Evolutionary conservation across 2,888 invertebrate genomes (phyloP).

Genomic region (Villa cingulata): DNA sequence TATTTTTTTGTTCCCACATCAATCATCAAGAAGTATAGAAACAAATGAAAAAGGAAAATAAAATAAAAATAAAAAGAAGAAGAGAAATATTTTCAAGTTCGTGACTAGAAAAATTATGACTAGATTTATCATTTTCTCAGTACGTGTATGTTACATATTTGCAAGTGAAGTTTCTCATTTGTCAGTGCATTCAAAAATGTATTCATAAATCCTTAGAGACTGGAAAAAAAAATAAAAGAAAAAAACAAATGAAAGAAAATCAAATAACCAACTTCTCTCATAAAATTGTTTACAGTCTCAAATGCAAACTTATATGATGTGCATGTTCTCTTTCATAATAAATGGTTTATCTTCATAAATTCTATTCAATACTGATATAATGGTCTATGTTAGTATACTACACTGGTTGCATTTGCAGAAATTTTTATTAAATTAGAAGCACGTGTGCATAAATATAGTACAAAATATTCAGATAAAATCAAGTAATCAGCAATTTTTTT

Average conservation of each 20-base stretch:
- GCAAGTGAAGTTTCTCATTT: not conserved
- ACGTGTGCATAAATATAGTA: conserved; percentile 3
- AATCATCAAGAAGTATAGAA: not conserved
- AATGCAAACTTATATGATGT: not conserved
- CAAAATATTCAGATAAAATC: conserved; percentile 4
- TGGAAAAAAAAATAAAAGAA: not conserved
- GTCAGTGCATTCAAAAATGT: not conserved
- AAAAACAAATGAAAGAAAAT: not conserved
- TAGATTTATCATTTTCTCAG: not conserved
- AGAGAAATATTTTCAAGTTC: not conserved
- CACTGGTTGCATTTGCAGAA: conserved; percentile 6
- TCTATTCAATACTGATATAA: too few relatives aligned
- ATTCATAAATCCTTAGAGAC: not conserved
- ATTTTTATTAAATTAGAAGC: conserved; percentile 10
- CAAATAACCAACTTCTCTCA: not conserved
- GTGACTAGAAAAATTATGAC: not conserved
- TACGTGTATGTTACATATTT: not conserved
- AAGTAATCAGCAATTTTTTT: conserved; percentile 4
- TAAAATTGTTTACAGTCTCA: not conserved
- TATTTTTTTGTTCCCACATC: not conserved
- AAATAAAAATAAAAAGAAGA: too few relatives aligned
- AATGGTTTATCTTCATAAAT: too few relatives aligned
- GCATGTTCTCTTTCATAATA: too few relatives aligned
- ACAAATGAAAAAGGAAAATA: not conserved
- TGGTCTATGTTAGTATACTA: too few relatives aligned